These are phyloP conservation scores for Keiferia lycopersicella DNA, from an alignment of 2,888 invertebrate genomes.

Conservation along the genomic window DNA sequence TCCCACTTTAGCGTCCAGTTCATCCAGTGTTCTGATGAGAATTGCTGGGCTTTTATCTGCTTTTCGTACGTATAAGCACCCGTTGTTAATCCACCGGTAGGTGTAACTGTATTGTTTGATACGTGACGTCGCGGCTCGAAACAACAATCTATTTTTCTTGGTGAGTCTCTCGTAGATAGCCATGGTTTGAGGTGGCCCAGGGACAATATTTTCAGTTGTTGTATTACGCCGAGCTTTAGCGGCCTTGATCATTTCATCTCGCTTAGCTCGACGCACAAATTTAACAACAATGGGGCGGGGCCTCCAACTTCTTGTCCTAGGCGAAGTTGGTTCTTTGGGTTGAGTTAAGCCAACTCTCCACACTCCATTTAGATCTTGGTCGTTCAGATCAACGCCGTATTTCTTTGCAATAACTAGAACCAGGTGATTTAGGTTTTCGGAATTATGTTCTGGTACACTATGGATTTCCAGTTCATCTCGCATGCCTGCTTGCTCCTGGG, in stretches of 20 bases:
- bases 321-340: too few relatives aligned
- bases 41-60: background rate
- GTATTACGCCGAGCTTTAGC: background rate
- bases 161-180: background rate
- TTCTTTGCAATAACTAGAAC: too few relatives aligned
- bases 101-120: background rate
- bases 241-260: background rate
- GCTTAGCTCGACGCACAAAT: background rate
- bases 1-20: background rate
- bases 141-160: background rate
- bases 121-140: background rate
- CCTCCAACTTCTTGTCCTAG: background rate
- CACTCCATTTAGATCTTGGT: too few relatives aligned
- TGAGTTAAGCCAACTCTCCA: too few relatives aligned
- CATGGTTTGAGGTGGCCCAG: background rate
- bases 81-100: background rate
- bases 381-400: too few relatives aligned
- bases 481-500: too few relatives aligned
- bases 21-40: background rate
- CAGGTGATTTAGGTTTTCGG: too few relatives aligned
- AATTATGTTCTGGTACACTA: too few relatives aligned
- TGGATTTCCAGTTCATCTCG: too few relatives aligned
- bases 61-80: background rate
- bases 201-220: background rate
- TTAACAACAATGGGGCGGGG: background rate